These are phyloP conservation scores for Tychaedon coryphoeus DNA, from an alignment of 2,113 vertebrate species.

Conservation along the genomic window DNA sequence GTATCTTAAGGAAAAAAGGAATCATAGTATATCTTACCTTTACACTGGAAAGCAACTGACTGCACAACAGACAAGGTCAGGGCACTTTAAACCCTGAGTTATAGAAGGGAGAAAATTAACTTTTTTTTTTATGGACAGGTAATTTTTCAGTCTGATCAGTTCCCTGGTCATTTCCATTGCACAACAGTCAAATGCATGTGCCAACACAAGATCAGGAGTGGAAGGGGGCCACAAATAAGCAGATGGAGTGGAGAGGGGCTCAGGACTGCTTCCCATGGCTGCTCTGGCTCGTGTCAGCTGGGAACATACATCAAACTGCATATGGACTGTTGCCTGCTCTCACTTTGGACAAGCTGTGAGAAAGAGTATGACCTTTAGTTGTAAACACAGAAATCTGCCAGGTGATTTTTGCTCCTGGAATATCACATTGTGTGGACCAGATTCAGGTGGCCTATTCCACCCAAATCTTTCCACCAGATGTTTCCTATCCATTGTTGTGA, in stretches of 20 bases:
- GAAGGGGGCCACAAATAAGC: not conserved
- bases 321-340: not conserved
- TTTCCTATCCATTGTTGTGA: not conserved
- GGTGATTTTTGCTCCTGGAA: conserved; percentile 22
- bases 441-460: not conserved
- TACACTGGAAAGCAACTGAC: not conserved
- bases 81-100: not conserved
- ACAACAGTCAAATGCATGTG: not conserved
- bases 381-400: conserved; percentile 33
- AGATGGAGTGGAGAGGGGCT: not conserved
- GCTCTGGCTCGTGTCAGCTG: not conserved
- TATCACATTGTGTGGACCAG: not conserved
- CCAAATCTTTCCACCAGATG: conserved; percentile 8
- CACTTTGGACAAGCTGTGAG: conserved; percentile 18
- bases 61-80: not conserved
- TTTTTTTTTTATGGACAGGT: not conserved
- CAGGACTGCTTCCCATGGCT: not conserved
- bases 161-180: not conserved
- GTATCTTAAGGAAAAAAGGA: not conserved
- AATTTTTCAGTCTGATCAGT: not conserved
- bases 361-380: not conserved
- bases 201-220: not conserved
- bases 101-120: not conserved
- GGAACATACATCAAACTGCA: not conserved
- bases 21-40: not conserved